Base-by-base conservation (phyloP, 2,888 invertebrate species). In the Ganaspis brasiliensis region DNA sequence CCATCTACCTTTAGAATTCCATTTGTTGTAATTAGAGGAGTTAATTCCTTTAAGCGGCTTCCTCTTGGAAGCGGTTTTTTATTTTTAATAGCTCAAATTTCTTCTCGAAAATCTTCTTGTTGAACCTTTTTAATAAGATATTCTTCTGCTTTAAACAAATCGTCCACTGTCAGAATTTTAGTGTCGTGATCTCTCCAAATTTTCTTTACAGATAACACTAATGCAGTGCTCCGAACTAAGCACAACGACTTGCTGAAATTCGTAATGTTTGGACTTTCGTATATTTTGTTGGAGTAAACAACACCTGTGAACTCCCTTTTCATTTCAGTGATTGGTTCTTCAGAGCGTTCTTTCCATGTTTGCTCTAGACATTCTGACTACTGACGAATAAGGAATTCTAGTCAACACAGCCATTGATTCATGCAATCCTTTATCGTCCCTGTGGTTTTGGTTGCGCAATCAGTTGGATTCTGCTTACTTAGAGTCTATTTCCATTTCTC, bases 401-500 rank as follows among this genome's bases (percentile, higher is more conserved):
- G 78, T 1, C 81, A 79, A 0, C 10, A 14, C 21, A 77, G 77
- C 81, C 79, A 83, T 12, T 24, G 26, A 10, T n/a, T n/a, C 5
- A 63, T 37, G 19, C 49, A 8, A 4, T 16, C 24, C 2, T 76
- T 52, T 16, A n/a, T 16, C 14, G 78, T 73, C 1, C 26, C 26
- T n/a, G 45, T 14, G 56, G 61, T 10, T 26, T 78, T 72, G 3
- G 86, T 85, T 1, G 83, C 83, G 24, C 79, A 49, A 71, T 85
- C 83, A 0, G 85, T 84, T 4, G 79, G 76, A 70, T 84, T 86
- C n/a, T 75, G 35, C 2, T 72, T 56, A 0, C 85, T 83, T 4
- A 86, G 86, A 4, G 88, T 79, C 74, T 86, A 87, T 45, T 76
- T 63, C 88, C 87, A 89, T 8, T 87, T 72, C 3, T 9, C 12